Percentiles rank a stretch among this genome's conserved stretches.
Conservation (phyloP, 2,888 invertebrate species). For the Galeruca laticollis region DNA sequence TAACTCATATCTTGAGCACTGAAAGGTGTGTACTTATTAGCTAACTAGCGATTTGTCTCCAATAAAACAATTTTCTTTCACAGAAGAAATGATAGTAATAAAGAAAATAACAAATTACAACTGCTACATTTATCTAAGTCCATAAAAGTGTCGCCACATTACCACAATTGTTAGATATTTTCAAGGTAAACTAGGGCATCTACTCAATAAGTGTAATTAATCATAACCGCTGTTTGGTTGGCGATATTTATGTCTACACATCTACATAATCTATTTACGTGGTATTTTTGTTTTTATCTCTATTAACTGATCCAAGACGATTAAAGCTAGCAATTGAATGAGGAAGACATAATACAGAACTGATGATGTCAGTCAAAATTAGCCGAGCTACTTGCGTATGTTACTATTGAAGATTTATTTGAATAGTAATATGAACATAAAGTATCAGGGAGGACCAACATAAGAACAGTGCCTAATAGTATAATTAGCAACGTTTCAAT, state of each 20-base stretch:
- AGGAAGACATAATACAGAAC: no score
- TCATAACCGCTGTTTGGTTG: background rate
- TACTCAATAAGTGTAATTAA: background rate
- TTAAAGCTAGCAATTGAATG: no score
- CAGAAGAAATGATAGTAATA: background rate
- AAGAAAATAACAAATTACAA: slow-evolving; percentile 1
- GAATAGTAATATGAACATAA: no score
- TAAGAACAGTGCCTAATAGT: no score
- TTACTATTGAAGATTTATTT: no score
- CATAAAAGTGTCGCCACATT: background rate
- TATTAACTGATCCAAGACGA: no score
- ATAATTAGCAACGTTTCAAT: no score
- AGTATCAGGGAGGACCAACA: no score
- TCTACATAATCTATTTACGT: slow-evolving; percentile 1
- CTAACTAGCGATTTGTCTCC: background rate
- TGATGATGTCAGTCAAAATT: no score
- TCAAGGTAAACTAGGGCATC: slow-evolving; percentile 6
- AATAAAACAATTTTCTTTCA: background rate
- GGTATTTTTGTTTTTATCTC: background rate
- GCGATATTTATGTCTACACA: no score
- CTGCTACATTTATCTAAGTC: background rate
- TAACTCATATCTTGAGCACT: slow-evolving; percentile 5
- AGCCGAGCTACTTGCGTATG: no score
- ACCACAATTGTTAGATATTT: slow-evolving; percentile 3
- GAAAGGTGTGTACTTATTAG: slow-evolving; percentile 1